Base-by-base conservation (phyloP, 2,888 invertebrate species). In the Agrotis exclamationis region DNA sequence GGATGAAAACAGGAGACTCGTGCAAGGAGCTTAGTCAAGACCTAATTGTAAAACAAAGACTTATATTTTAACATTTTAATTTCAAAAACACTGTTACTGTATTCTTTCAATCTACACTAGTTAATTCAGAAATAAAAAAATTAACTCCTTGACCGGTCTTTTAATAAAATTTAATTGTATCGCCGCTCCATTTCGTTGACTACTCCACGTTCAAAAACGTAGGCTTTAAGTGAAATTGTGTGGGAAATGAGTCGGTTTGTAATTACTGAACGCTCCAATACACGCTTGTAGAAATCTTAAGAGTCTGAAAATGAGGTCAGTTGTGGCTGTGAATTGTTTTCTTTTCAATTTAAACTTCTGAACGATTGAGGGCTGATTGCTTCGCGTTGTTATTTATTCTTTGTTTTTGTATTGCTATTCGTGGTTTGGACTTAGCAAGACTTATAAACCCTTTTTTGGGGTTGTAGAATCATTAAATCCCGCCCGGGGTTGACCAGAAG, bases 141-240 rank as follows among this genome's bases (percentile, higher is more conserved):
- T 28, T 3, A 28, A 3, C 5, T 28, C 28, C 28, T 9, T 9
- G 33, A 1, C 9, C 33, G 7, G 14, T 57, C 1, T 57, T 39
- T 16, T 16, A 24, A n/a, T 7, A 39, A 22, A 48, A 64, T 4
- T 5, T 6, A 0, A 18, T 44, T 22, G 0, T 9, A 20, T 13
- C 0, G 14, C 20, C 5, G 56, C 74, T 79, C 60, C 65, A 73
- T 62, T 44, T 3, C 39, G 0, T 1, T 24, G 2, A 14, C 20
- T 62, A n/a, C 56, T 79, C 74, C 4, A 24, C 24, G 74, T 24
- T 53, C 24, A n/a, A 62, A 60, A 79, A 39, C 63, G 54, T 70
- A 73, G 73, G 70, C 63, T 82, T 67, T 67, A 68, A 74, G 70
- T 78, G 69, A 78, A 74, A 82, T 79, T 80, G 63, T 79, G 60